Evolutionary conservation across 2,797 vertebrate genomes (phyloP).

Genomic region (Chloroceryle amazona): DNA sequence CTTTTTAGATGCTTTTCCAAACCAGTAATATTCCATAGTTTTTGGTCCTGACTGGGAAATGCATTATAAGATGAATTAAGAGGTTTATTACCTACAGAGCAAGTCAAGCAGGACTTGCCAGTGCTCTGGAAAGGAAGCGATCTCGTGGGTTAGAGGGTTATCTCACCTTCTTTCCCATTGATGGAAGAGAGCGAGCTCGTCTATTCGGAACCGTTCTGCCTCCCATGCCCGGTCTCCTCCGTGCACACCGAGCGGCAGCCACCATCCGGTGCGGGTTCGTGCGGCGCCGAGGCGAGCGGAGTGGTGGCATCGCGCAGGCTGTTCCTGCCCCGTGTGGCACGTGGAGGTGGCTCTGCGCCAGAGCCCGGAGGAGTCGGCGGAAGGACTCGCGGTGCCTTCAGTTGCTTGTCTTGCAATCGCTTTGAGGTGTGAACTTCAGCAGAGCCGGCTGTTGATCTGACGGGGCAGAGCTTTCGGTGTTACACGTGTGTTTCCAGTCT

Average conservation of each 20-base stretch:
- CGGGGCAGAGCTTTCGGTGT: background rate
- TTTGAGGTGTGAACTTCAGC: fast-evolving
- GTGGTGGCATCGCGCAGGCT: fast-evolving
- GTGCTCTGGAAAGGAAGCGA: conserved; percentile 32
- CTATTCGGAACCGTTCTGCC: too few species aligned
- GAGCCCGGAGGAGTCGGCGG: background rate
- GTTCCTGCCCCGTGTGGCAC: fast-evolving
- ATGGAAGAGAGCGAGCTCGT: background rate
- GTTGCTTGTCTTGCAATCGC: too few species aligned
- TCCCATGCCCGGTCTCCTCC: background rate
- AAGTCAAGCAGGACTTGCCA: conserved; percentile 44
- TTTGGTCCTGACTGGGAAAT: background rate
- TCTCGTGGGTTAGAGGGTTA: background rate
- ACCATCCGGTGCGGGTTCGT: too few species aligned
- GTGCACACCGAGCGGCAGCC: background rate
- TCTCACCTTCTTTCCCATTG: background rate
- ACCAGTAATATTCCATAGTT: background rate
- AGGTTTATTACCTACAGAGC: conserved; percentile 40
- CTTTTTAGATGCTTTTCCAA: conserved; percentile 35
- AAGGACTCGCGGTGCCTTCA: background rate
- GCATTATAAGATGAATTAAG: conserved; percentile 4
- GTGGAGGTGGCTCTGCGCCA: background rate
- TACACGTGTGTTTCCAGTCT: background rate
- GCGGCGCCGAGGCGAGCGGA: background rate
- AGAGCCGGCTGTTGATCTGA: background rate